These are phyloP conservation scores for Syngnathus scovelli DNA, from an alignment of 2,113 vertebrate genomes.

Conservation along the genomic window DNA sequence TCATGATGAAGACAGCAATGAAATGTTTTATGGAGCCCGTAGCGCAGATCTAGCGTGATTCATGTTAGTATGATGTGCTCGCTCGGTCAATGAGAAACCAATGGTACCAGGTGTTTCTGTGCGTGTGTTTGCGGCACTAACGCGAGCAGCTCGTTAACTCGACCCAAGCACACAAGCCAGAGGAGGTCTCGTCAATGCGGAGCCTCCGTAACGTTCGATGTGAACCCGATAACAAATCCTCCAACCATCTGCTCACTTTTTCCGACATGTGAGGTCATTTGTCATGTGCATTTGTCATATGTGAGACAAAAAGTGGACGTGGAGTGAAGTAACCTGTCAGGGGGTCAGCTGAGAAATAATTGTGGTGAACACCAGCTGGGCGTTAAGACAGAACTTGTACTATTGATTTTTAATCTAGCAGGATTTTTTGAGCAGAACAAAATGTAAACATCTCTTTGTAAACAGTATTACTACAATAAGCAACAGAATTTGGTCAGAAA, in stretches of 20 bases:
- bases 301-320: no score
- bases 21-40: neutral
- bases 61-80: neutral
- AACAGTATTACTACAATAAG: no score
- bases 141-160: slow-evolving; percentile 58
- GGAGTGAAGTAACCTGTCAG: slow-evolving; percentile 72
- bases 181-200: slow-evolving; percentile 33
- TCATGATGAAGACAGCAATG: neutral
- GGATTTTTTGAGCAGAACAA: no score
- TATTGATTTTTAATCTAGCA: no score
- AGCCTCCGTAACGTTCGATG: slow-evolving; percentile 23
- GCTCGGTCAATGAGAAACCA: slow-evolving; percentile 41
- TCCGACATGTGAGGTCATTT: neutral
- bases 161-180: slow-evolving; percentile 53
- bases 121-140: slow-evolving; percentile 24
- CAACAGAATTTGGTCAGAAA: no score
- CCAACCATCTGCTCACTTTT: slow-evolving; percentile 38
- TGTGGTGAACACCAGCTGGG: slow-evolving; percentile 81
- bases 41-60: neutral
- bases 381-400: slow-evolving; percentile 52
- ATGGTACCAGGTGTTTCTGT: slow-evolving; percentile 55
- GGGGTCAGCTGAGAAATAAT: slow-evolving; percentile 85
- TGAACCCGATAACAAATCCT: neutral
- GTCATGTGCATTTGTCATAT: neutral
- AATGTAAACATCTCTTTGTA: no score